Base-by-base conservation (phyloP, 2,797 vertebrate species). In the Acanthurus leucopareius region DNA sequence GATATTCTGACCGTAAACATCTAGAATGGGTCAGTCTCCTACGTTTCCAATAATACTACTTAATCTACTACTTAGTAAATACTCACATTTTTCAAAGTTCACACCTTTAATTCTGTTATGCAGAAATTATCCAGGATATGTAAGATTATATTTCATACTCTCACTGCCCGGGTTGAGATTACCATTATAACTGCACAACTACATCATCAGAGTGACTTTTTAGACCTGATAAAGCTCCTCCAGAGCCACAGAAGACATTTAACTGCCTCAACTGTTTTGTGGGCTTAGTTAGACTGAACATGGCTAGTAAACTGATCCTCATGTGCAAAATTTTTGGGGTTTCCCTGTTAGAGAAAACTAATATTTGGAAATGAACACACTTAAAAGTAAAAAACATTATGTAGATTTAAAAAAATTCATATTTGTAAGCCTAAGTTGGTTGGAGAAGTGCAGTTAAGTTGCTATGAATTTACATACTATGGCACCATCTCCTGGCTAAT, bases 401-500 rank as follows among this genome's bases (percentile, higher is more conserved):
- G 8, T 51, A n/a, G 49, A 19, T 51, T 51, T 51, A 51, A 20
- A n/a, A 52, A 49, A n/a, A 2, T 2, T 32, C 5, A 14, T 15
- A 40, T 48, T 17, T 54, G 20, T 11, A 19, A 17, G 1, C 5
- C 1, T 52, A 5, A 45, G 52, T 60, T 35, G 32, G 4, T 68
- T 13, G 17, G 11, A 57, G 35, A 38, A 2, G 3, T 65, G 38
- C 22, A 53, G 25, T 28, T 15, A 32, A 19, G 32, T 25, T 35
- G 5, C 38, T 51, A 11, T 1, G 28, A 69, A 67, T 68, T 9
- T 17, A 54, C 28, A 38, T 28, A 32, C 74, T 81, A 11, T 89
- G 73, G 86, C 87, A 73, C 90, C 91, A 87, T 82, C 90, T 92
- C n/a, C 86, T 92, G 91, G 91, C 59, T 28, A 59, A 73, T 73